Evolutionary conservation across 2,113 vertebrate genomes (phyloP), one percentile per base, ranked within the genome.

Genomic region (Dasypus novemcinctus): DNA sequence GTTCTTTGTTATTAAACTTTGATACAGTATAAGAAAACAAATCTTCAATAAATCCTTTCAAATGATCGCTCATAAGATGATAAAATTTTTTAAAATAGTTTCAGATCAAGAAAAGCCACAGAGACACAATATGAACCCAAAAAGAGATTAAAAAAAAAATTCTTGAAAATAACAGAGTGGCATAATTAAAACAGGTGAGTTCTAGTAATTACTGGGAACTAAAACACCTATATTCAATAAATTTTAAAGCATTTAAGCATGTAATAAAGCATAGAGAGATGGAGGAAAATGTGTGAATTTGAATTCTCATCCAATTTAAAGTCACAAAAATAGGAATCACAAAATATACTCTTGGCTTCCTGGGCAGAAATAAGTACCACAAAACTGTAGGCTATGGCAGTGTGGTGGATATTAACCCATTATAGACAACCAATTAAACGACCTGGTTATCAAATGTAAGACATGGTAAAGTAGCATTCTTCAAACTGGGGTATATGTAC

Each of bases 201-300:
- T 93, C 81, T 87, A 31, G 36, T 80, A 43, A 80, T 76, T 54
- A 83, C 75, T 85, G 76, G 80, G 20, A 92, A 93, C 90, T 80
- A 71, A 90, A 93, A 88, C 71, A 93, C 63, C 85, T 93, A 72
- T 46, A 91, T 75, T 94, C 52, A 88, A 75, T 87, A 90, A 93
- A 76, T 88, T 41, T 85, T 49, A 78, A 83, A 78, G 18, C 29
- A 64, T 79, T 94, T 92, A 86, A 90, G 23, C 36, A 71, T 78
- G 75, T 76, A 68, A 31, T 75, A 57, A 86, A 96, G 13, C 61
- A 86, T 80, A 94, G 38, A 79, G 31, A 72, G 10, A 86, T 41
- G n/a, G 57, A 75, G 29, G 63, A 81, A 96, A 92, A 93, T 81
- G 49, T 20, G 20, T 76, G 74, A 61, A 88, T 90, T 92, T 82